Base-by-base conservation (phyloP, 2,888 invertebrate species). In the Apantesis nais region DNA sequence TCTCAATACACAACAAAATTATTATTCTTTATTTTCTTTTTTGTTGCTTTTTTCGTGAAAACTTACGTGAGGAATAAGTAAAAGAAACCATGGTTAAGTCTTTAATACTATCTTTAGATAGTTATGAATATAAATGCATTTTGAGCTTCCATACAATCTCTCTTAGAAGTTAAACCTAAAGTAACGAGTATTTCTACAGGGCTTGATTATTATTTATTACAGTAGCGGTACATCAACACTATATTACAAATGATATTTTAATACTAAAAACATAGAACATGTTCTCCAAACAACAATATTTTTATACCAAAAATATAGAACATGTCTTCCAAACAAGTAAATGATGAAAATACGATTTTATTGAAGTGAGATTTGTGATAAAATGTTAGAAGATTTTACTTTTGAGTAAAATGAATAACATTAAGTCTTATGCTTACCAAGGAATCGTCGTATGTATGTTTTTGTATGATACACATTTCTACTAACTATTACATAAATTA, bases 111-210 rank as follows among this genome's bases (percentile, higher is more conserved):
- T 76, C 68, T 74, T 69, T 74, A 76, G 68, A 78, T 67, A 70
- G 31, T 70, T 74, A 81, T 71, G 74, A 79, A 78, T 84, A 88
- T 90, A 91, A 91, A 91, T 91, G 90, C 90, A 89, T 81, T 76
- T 86, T 85, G 87, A 87, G 86, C 87, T 78, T 76, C 64, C n/a
- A 73, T 71, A 72, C 64, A 79, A 69, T 67, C 31, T 48, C 60
- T 62, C 65, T 62, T 66, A 34, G 31, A 61, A 19, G 34, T 70
- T 44, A 52, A 55, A 39, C 52, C 58, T 66, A 55, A 29, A 68
- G 34, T 4, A 39, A 67, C 64, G 76, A 81, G 73, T 77, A 78
- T 81, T 77, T 66, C 61, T 71, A 74, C 73, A 74, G 68, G 74
- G 19, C 68, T 41, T 62, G 37, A 16, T 44, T 16, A 4, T 16